Evolutionary conservation across 2,888 invertebrate genomes (phyloP).

Genomic region (Altica lythri): DNA sequence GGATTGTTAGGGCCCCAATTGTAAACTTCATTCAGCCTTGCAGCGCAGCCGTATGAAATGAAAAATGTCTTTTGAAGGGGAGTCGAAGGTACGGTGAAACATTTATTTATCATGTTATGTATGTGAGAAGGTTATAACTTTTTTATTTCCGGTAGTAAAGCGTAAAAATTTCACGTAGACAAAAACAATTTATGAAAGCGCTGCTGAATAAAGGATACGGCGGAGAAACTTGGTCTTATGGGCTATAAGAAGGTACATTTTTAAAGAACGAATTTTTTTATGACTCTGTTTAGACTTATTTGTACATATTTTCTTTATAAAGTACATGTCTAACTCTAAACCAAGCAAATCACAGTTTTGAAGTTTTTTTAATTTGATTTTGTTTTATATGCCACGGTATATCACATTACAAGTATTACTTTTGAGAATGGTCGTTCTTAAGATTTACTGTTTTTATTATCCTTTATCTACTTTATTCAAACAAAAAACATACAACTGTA

Average conservation of each 20-base stretch:
- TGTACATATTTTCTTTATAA: too few relatives aligned
- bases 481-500: too few relatives aligned
- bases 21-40: not conserved
- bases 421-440: too few relatives aligned
- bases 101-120: conserved; percentile 20
- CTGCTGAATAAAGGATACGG: conserved; percentile 9
- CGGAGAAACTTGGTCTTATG: conserved; percentile 8
- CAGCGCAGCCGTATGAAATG: not conserved
- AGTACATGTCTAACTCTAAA: too few relatives aligned
- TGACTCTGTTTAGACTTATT: not conserved
- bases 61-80: not conserved
- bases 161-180: conserved; percentile 21
- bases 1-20: too few relatives aligned
- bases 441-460: too few relatives aligned
- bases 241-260: conserved; percentile 12
- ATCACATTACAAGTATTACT: too few relatives aligned
- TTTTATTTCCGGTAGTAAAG: conserved; percentile 15
- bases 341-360: too few relatives aligned
- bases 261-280: conserved; percentile 9
- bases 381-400: too few relatives aligned
- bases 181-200: conserved; percentile 17
- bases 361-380: too few relatives aligned
- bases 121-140: conserved; percentile 21
- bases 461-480: too few relatives aligned
- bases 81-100: conserved; percentile 4